These are phyloP conservation scores for Murina feae DNA, from an alignment of 2,113 vertebrate species.

Conservation along the genomic window DNA sequence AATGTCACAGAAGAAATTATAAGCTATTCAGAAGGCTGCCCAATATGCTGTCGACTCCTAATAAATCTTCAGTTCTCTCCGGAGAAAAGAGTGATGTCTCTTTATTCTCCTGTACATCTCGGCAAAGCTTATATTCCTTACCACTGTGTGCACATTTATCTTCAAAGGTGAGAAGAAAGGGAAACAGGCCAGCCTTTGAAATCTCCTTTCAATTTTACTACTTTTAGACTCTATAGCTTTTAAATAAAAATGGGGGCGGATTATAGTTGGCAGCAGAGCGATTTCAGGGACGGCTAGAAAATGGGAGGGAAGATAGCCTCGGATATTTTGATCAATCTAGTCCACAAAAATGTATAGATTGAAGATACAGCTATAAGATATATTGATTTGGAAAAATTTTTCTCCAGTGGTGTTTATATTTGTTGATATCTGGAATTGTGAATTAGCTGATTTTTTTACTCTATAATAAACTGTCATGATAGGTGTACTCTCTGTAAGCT, in stretches of 20 bases:
- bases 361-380: background rate
- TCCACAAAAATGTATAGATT: background rate
- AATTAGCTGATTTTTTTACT: background rate
- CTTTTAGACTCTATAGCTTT: slow-evolving; percentile 28
- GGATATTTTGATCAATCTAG: background rate
- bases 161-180: slow-evolving; percentile 41
- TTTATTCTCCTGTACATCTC: background rate
- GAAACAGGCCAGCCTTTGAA: slow-evolving; percentile 24
- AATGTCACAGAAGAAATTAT: background rate
- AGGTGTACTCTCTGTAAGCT: background rate
- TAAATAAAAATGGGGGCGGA: slow-evolving; percentile 16
- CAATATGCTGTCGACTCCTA: background rate
- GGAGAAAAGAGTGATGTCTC: background rate
- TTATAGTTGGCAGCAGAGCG: background rate
- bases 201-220: slow-evolving; percentile 11
- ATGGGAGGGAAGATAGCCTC: background rate
- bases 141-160: background rate
- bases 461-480: background rate
- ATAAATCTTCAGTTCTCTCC: background rate
- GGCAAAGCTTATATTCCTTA: background rate
- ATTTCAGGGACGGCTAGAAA: slow-evolving; percentile 26
- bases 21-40: background rate
- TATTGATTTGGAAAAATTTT: background rate
- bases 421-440: background rate
- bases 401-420: background rate